A percentile compares a stretch with the other conserved stretches of the same genome.
phyloP scores from a whole-genome alignment of 2,797 vertebrate species.

The Ptychadena robeensis region DNA sequence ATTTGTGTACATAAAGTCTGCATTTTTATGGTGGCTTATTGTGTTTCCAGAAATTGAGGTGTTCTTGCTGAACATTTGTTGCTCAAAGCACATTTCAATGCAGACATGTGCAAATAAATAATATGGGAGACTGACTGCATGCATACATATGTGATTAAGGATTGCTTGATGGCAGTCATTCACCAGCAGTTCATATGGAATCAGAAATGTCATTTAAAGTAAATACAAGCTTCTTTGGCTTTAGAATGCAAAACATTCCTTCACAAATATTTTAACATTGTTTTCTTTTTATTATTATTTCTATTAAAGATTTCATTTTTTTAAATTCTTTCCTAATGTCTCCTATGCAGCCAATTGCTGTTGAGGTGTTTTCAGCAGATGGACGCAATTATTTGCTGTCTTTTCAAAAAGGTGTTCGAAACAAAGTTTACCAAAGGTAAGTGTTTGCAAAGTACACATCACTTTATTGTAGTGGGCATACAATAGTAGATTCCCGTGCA shows the following conservation, averaged over 20 bases:
- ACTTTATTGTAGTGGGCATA: neutral
- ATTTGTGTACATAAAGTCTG: neutral
- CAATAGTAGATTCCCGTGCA: no score
- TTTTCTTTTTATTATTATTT: neutral
- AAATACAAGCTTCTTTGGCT: no score
- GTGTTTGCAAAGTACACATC: neutral
- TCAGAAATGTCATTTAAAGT: neutral
- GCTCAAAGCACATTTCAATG: no score
- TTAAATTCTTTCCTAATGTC: slow-evolving; percentile 43
- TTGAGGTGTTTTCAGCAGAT: slow-evolving; percentile 97
- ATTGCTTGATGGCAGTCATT: neutral
- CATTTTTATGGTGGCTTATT: neutral
- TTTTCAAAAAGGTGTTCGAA: slow-evolving; percentile 96
- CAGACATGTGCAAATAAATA: slow-evolving; percentile 1
- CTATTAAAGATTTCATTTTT: no score
- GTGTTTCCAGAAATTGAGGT: neutral
- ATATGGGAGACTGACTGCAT: neutral
- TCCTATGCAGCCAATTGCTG: slow-evolving; percentile 87
- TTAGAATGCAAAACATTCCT: no score
- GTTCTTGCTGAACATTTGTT: neutral
- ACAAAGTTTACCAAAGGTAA: slow-evolving; percentile 99
- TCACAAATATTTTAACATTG: no score
- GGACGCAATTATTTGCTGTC: slow-evolving; percentile 95
- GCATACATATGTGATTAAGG: slow-evolving; percentile 8
- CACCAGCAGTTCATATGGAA: slow-evolving; percentile 11